Percentiles rank a stretch among this genome's conserved stretches.
Evolutionary conservation across 2,888 invertebrate species (phyloP).

Genomic region (Catotricha subobsoleta): DNA sequence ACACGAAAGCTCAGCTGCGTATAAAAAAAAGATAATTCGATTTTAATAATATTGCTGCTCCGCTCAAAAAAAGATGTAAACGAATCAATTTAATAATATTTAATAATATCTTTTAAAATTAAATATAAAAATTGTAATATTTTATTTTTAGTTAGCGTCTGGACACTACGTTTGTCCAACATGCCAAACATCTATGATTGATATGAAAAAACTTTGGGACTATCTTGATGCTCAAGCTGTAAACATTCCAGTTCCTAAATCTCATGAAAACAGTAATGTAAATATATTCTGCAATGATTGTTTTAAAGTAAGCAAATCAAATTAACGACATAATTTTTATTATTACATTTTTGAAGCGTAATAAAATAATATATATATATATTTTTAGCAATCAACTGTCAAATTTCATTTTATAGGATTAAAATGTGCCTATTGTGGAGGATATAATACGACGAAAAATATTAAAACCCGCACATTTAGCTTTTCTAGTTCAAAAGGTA

Average conservation of each 20-base stretch:
- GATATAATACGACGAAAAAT: slow-evolving; percentile 74
- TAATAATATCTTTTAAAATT: no score
- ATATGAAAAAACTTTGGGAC: slow-evolving; percentile 71
- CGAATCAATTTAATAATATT: no score
- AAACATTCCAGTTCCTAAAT: slow-evolving; percentile 66
- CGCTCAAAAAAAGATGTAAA: no score
- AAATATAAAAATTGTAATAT: no score
- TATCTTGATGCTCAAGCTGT: slow-evolving; percentile 67
- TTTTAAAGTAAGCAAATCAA: slow-evolving; percentile 47
- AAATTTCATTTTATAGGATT: slow-evolving; percentile 76
- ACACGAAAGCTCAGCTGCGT: no score
- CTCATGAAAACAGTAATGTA: slow-evolving; percentile 61
- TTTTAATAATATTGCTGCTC: no score
- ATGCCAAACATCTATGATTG: slow-evolving; percentile 72
- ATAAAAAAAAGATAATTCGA: no score
- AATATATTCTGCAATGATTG: slow-evolving; percentile 83
- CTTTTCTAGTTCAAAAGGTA: slow-evolving; percentile 15
- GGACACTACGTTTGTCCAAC: slow-evolving; percentile 80
- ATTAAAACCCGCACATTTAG: slow-evolving; percentile 23
- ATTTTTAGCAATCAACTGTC: slow-evolving; percentile 53
- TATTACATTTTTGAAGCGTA: no score
- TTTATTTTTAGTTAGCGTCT: slow-evolving; percentile 25
- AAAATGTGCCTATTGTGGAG: slow-evolving; percentile 74
- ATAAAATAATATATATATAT: slow-evolving; percentile 10
- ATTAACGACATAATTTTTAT: no score